Base-by-base conservation (phyloP, 2,888 invertebrate species). In the Rhingia rostrata region DNA sequence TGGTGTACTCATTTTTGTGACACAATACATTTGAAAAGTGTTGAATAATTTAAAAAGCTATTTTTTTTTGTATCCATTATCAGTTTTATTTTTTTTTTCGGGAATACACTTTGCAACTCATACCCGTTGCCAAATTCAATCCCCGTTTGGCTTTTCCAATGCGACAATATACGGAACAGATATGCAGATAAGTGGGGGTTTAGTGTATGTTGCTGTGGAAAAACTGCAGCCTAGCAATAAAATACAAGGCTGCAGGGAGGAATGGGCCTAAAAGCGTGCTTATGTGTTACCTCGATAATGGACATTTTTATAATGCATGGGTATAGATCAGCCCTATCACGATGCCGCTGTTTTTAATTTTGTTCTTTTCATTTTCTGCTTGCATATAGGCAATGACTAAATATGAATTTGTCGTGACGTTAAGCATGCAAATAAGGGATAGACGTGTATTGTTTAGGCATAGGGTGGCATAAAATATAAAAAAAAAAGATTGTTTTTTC, bases 1-100 rank as follows among this genome's bases (percentile, higher is more conserved):
- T 22, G 22, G 39, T 77, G 56, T 41, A 37, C 39, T 79, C 35
- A 58, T 73, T 74, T 78, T 74, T 69, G 33, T 58, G 41, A 70
- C 61, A 85, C 75, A 80, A 67, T 78, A 67, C 75, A 72, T 80
- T 85, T 85, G 80, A 75, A 85, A 80, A 80, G 66, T 75, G 74
- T 74, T 84, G 84, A 80, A 84, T 84, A 84, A 78, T 84, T 84
- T 74, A 80, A 74, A 73, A 73, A 64, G 51, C 49, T n/a, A 49
- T 58, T 64, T 66, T 78, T 74, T 72, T 49, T 69, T 33, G 9
- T 32, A 37, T 60, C 56, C 61, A 67, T 67, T 63, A 54, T 72
- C 45, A 30, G 7, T 47, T 53, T 45, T 33, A 39, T 51, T 64
- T 69, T 63, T 67, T 33, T 4, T 35, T 54, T 6, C 4, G 1